Percentiles rank a stretch among this genome's conserved stretches.
Evolutionary conservation across 2,888 invertebrate genomes (phyloP).

Genomic region (Vandiemenella viatica): DNA sequence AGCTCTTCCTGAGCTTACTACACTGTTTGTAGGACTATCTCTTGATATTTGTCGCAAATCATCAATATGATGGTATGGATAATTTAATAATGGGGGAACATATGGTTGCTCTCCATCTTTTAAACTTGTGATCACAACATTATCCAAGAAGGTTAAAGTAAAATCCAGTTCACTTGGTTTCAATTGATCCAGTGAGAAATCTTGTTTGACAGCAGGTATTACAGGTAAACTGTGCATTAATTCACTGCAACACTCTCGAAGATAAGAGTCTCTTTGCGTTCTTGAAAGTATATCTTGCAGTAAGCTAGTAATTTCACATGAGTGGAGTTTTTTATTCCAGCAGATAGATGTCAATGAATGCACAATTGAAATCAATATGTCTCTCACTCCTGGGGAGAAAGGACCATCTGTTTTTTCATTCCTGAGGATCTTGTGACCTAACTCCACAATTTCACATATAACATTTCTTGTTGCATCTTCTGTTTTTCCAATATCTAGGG

Average conservation of each 20-base stretch:
- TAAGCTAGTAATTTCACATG: neutral
- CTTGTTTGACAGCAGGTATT: neutral
- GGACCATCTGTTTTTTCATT: neutral
- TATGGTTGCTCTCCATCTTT: neutral
- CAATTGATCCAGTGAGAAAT: neutral
- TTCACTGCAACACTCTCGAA: neutral
- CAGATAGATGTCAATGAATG: neutral
- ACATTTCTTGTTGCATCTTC: neutral
- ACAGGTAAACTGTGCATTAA: neutral
- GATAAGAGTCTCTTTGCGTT: neutral
- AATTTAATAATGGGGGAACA: neutral
- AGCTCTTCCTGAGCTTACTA: neutral
- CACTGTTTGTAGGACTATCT: neutral
- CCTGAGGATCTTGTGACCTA: neutral
- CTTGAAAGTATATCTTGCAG: neutral
- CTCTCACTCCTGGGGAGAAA: neutral
- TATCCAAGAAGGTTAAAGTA: neutral
- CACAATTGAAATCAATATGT: neutral
- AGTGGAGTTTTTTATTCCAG: neutral
- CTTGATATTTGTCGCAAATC: neutral
- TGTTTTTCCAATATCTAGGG: too few relatives aligned
- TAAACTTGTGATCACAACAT: neutral
- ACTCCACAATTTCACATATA: neutral
- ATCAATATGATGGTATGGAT: neutral
- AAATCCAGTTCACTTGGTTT: neutral